These are phyloP conservation scores for Sitobion miscanthi DNA, from an alignment of 1,140 invertebrate species.

Conservation along the genomic window DNA sequence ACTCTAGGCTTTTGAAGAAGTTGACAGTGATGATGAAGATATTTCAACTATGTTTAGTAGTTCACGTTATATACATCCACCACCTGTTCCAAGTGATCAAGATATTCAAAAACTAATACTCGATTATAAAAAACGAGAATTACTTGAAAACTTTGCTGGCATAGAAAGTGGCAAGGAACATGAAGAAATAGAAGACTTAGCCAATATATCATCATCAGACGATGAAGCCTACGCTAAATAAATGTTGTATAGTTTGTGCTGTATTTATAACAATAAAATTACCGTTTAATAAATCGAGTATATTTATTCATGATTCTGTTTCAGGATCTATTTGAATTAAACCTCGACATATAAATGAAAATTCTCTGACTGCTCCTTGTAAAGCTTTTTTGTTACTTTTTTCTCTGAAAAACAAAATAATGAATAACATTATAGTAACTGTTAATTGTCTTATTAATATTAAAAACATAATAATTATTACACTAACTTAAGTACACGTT, in stretches of 20 bases:
- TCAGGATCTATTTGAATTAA: slow-evolving; percentile 60
- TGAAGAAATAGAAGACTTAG: slow-evolving; percentile 50
- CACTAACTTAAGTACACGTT: slow-evolving; percentile 16
- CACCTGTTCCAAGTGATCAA: slow-evolving; percentile 50
- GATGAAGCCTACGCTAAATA: slow-evolving; percentile 23
- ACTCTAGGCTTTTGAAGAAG: slow-evolving; percentile 48
- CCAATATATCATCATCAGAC: slow-evolving; percentile 53
- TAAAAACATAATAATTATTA: not conserved
- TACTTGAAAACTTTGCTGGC: slow-evolving; percentile 46
- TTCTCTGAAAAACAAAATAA: slow-evolving; percentile 62
- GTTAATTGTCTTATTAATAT: not conserved
- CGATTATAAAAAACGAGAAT: slow-evolving; percentile 47
- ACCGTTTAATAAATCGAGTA: not conserved
- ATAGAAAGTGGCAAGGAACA: slow-evolving; percentile 14
- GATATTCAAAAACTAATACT: slow-evolving; percentile 50
- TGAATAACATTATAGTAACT: not conserved
- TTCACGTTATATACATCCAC: slow-evolving; percentile 49
- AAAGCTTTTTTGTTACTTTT: slow-evolving; percentile 66
- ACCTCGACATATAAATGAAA: slow-evolving; percentile 67
- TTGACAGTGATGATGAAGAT: slow-evolving; percentile 54
- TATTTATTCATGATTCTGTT: not conserved
- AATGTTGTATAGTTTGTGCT: not conserved
- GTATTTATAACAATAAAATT: slow-evolving; percentile 24
- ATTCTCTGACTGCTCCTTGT: slow-evolving; percentile 67
- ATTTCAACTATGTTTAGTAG: slow-evolving; percentile 53